These are phyloP conservation scores for Atrichornis clamosus DNA, from an alignment of 2,113 vertebrate species.

Conservation along the genomic window DNA sequence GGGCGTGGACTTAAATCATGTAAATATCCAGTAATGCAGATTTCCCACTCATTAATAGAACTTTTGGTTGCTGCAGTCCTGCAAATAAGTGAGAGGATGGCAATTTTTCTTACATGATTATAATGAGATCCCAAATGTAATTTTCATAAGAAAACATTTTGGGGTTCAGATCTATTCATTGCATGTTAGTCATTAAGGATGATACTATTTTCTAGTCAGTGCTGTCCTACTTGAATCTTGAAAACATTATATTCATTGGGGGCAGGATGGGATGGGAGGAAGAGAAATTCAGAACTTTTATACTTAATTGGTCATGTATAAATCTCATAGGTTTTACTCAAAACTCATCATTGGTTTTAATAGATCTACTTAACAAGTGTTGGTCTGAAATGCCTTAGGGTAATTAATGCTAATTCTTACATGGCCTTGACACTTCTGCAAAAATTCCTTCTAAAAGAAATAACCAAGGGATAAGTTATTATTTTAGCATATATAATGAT, in stretches of 20 bases:
- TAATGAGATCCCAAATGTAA: not conserved
- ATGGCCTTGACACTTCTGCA: slow-evolving; percentile 21
- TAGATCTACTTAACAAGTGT: slow-evolving; percentile 10
- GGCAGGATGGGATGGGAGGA: not conserved
- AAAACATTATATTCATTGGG: not conserved
- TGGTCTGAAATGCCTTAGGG: slow-evolving; percentile 27
- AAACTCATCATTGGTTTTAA: slow-evolving; percentile 29
- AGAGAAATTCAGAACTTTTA: not conserved
- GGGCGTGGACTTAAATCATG: not conserved
- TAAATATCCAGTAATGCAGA: not conserved
- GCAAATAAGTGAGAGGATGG: not conserved
- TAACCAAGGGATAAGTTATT: slow-evolving; percentile 21
- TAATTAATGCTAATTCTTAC: slow-evolving; percentile 41
- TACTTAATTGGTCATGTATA: not conserved
- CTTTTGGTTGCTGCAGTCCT: not conserved
- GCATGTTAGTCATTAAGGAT: not conserved
- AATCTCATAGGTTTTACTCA: slow-evolving; percentile 12
- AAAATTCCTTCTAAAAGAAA: slow-evolving; percentile 22
- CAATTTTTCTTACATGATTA: not conserved
- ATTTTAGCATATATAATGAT: slow-evolving; percentile 30
- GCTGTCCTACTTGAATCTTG: not conserved
- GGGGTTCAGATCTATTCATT: not conserved
- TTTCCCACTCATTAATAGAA: not conserved
- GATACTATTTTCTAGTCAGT: not conserved
- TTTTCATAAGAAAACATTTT: not conserved